Percentiles rank a stretch among this genome's conserved stretches.
Evolutionary conservation across 2,113 vertebrate species (phyloP).

Genomic region (Terrapene triunguis): DNA sequence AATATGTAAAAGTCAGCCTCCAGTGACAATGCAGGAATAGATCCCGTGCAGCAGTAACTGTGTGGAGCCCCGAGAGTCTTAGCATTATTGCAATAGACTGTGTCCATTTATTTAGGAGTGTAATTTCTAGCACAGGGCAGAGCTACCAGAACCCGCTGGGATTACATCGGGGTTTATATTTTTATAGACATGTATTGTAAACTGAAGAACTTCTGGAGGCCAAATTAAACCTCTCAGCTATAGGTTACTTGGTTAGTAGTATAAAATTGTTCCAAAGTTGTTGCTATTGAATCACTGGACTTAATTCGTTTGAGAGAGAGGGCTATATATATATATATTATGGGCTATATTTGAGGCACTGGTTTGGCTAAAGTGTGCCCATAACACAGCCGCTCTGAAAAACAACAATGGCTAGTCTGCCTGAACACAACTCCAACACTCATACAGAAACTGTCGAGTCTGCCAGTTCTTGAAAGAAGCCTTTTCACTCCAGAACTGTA

Average conservation of each 20-base stretch:
- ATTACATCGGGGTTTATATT: neutral
- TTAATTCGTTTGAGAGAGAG: accelerated
- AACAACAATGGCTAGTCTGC: accelerated
- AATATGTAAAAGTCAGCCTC: neutral
- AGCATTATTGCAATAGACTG: neutral
- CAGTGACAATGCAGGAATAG: neutral
- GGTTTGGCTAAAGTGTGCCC: accelerated
- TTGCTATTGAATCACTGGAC: neutral
- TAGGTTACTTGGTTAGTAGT: neutral
- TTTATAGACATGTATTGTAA: accelerated
- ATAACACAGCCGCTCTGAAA: accelerated
- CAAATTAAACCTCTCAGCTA: neutral
- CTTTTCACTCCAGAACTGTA: neutral
- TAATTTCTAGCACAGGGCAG: neutral
- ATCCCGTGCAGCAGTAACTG: neutral
- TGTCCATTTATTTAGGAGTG: neutral
- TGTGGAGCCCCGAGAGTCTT: neutral
- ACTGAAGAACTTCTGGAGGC: neutral
- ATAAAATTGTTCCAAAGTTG: neutral
- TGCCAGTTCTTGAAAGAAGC: neutral
- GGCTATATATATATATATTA: no score
- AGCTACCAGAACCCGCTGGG: neutral
- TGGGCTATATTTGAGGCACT: neutral
- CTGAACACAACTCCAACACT: accelerated
- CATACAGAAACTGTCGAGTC: neutral